Evolutionary conservation across 2,113 vertebrate genomes (phyloP).

Genomic region (Aspidoscelis tigris): DNA sequence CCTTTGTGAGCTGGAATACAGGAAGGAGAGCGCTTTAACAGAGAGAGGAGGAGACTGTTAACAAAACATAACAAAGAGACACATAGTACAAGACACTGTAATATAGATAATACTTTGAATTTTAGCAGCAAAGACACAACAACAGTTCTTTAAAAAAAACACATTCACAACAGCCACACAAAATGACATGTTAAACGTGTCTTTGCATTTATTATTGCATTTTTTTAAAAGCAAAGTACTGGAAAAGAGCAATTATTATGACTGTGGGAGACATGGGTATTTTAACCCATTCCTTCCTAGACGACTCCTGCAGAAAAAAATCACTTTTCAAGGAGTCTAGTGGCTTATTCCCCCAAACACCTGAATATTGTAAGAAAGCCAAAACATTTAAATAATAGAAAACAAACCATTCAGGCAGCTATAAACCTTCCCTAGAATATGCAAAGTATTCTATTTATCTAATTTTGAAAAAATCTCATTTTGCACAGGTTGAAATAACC

Average conservation of each 20-base stretch:
- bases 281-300: neutral
- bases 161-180: slow-evolving; percentile 4
- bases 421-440: neutral
- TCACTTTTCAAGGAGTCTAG: neutral
- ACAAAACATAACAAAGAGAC: slow-evolving; percentile 66
- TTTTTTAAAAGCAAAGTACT: neutral
- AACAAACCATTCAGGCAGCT: neutral
- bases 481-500: neutral
- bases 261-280: neutral
- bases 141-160: neutral
- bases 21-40: slow-evolving; percentile 93
- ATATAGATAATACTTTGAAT: slow-evolving; percentile 30
- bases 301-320: neutral
- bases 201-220: neutral
- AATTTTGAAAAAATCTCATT: neutral
- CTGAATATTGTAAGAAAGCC: neutral
- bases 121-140: slow-evolving; percentile 32
- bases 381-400: neutral
- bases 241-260: neutral
- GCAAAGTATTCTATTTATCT: neutral
- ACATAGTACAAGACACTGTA: slow-evolving; percentile 42
- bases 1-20: slow-evolving; percentile 95
- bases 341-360: neutral
- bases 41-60: slow-evolving; percentile 84
- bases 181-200: neutral